phyloP scores from a whole-genome alignment of 2,113 vertebrate genomes.

The Tricholaema leucomelas region DNA sequence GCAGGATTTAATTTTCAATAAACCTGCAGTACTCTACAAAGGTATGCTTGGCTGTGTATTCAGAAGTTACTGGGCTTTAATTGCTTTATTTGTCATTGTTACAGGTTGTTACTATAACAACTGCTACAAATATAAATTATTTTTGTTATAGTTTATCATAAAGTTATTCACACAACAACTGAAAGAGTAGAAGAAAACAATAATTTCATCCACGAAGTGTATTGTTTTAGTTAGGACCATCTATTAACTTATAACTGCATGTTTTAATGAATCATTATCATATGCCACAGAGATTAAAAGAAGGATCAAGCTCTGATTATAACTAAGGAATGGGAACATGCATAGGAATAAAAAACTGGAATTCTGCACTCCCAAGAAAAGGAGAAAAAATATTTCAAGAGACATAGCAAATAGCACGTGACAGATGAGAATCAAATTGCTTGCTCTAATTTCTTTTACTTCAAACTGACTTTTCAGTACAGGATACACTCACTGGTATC shows the following conservation, averaged over 20 bases:
- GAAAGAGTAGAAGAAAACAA: neutral
- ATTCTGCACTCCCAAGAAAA: neutral
- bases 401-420: neutral
- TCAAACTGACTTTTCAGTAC: neutral
- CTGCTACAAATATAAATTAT: neutral
- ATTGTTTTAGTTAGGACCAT: neutral
- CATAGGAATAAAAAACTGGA: neutral
- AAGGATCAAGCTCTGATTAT: neutral
- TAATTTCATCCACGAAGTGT: neutral
- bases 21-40: neutral
- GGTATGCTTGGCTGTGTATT: neutral
- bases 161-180: neutral
- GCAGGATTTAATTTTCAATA: conserved; percentile 1
- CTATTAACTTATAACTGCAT: neutral
- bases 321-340: neutral
- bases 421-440: neutral
- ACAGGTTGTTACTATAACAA: neutral
- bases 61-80: neutral
- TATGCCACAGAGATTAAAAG: neutral
- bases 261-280: neutral
- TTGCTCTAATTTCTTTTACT: neutral
- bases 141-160: neutral
- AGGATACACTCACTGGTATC: neutral
- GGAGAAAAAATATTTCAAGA: neutral
- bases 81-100: conserved; percentile 1